Evolutionary conservation across 1,140 invertebrate genomes (phyloP).

Genomic region (Panagrolaimus sp.): DNA sequence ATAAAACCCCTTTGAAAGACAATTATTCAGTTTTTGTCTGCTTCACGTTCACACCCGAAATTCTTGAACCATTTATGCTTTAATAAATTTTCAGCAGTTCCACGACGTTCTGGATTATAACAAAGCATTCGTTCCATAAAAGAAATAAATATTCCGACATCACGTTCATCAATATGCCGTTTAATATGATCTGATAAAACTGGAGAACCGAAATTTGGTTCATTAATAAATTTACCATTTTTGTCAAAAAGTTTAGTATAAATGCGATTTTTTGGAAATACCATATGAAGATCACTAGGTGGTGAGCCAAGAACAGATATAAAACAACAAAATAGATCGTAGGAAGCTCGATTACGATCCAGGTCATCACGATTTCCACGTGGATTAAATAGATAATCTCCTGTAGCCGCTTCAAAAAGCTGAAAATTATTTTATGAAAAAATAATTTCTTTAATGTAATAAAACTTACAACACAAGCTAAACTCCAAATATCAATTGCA

Average conservation of each 20-base stretch:
- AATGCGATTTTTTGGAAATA: not conserved
- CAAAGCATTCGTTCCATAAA: conserved; percentile 85
- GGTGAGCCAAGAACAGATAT: not conserved
- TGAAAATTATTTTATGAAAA: conserved; percentile 36
- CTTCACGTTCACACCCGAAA: too few relatives aligned
- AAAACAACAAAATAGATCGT: not conserved
- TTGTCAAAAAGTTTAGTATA: conserved; percentile 4
- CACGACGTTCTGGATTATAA: conserved; percentile 80
- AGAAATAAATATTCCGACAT: not conserved
- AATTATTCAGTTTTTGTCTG: too few relatives aligned
- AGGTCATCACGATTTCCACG: conserved; percentile 65
- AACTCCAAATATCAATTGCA: conserved; percentile 95
- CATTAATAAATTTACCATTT: conserved; percentile 12
- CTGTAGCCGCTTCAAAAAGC: conserved; percentile 96
- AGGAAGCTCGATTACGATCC: not conserved
- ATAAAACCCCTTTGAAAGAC: too few relatives aligned
- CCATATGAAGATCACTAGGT: not conserved
- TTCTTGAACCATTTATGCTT: conserved; percentile 76
- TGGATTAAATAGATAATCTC: conserved; percentile 97
- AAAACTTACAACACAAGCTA: conserved; percentile 80
- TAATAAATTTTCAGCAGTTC: conserved; percentile 84
- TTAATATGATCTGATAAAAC: conserved; percentile 5
- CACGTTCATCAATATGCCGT: not conserved
- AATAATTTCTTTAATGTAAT: not conserved
- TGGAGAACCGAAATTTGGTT: conserved; percentile 4